phyloP scores from a whole-genome alignment of 2,888 invertebrate species.

The Mimachlamys varia region DNA sequence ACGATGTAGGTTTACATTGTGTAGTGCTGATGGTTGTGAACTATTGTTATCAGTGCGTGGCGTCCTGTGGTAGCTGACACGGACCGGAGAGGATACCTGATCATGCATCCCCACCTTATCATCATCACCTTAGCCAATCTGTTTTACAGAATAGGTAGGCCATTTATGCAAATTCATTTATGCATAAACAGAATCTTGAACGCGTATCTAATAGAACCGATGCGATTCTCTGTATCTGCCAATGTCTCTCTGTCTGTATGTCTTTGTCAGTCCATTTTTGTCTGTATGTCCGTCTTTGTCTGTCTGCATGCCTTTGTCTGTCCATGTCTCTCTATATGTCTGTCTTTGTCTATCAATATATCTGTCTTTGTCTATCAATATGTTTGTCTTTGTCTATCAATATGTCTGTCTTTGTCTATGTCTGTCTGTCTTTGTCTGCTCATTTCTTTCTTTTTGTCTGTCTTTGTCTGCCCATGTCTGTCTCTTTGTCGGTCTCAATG shows the following conservation, averaged over 20 bases:
- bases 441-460: too few relatives aligned
- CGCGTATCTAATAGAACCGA: not conserved
- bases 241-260: not conserved
- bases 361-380: too few relatives aligned
- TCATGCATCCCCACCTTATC: not conserved
- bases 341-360: too few relatives aligned
- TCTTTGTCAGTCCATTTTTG: not conserved
- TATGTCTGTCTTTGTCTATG: too few relatives aligned
- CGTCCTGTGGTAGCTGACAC: not conserved
- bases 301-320: too few relatives aligned
- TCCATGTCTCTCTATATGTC: not conserved
- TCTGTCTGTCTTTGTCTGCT: too few relatives aligned
- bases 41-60: not conserved
- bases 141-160: not conserved
- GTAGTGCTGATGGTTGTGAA: not conserved
- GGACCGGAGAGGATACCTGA: not conserved
- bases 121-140: not conserved
- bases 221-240: not conserved
- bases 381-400: too few relatives aligned
- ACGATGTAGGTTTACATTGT: not conserved
- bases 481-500: too few relatives aligned
- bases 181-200: not conserved
- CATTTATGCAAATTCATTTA: not conserved
- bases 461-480: too few relatives aligned
- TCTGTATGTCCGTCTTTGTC: too few relatives aligned